A percentile compares a stretch with the other conserved stretches of the same genome.
Evolutionary conservation across 2,797 vertebrate species (phyloP).

Genomic region (Periparus ater): DNA sequence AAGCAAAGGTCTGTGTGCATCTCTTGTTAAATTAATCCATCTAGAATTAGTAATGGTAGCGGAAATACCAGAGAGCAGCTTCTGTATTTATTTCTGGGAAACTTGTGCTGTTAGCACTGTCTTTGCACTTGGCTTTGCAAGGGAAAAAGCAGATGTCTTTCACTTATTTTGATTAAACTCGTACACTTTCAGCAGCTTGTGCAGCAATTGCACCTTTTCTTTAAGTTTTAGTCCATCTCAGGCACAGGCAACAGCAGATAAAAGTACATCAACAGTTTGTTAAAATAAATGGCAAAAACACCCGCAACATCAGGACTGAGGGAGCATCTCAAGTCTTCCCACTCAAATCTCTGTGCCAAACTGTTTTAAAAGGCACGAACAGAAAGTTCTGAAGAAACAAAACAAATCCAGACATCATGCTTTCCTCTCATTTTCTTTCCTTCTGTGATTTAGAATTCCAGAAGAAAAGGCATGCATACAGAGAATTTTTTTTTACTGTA

Average conservation of each 20-base stretch:
- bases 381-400: slow-evolving; percentile 15
- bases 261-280: not conserved
- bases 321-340: not conserved
- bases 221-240: not conserved
- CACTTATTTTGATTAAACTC: not conserved
- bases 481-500: not conserved
- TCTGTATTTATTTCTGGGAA: not conserved
- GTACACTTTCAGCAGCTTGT: not conserved
- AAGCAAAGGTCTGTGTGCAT: not conserved
- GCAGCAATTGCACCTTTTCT: not conserved
- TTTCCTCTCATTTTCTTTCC: not conserved
- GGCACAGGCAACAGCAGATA: not conserved
- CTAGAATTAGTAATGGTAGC: not conserved
- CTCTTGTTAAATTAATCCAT: not conserved
- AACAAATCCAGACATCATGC: not conserved
- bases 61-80: not conserved
- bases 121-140: not conserved
- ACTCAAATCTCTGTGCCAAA: not conserved
- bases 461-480: not conserved
- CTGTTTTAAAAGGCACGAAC: not conserved
- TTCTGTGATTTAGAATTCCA: not conserved
- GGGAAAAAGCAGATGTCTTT: not conserved
- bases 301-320: not conserved
- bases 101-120: not conserved
- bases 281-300: not conserved